Conservation (phyloP, 2,888 invertebrate genomes). For the Creontiades dilutus region DNA sequence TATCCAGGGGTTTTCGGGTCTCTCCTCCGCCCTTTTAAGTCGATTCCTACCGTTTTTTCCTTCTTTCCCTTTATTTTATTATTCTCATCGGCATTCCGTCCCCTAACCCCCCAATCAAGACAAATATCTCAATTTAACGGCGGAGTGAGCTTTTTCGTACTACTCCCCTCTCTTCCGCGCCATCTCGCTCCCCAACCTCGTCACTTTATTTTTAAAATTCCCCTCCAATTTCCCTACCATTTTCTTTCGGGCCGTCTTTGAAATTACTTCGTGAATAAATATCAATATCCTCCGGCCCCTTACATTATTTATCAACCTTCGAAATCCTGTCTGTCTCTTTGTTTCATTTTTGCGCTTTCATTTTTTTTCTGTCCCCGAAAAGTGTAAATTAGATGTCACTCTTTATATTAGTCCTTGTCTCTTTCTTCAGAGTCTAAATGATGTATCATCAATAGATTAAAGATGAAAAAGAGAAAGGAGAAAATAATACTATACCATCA, state of each 20-base stretch:
- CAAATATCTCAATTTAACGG: slow-evolving; percentile 71
- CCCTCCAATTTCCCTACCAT: slow-evolving; percentile 15
- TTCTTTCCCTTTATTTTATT: slow-evolving; percentile 62
- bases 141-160: slow-evolving; percentile 53
- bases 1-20: background rate
- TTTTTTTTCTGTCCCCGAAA: background rate
- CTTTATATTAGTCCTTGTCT: slow-evolving; percentile 1
- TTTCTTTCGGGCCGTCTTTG: slow-evolving; percentile 29
- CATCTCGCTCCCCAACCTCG: background rate
- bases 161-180: background rate
- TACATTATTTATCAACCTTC: slow-evolving; percentile 67
- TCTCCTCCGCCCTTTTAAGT: slow-evolving; percentile 21
- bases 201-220: slow-evolving; percentile 10
- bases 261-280: slow-evolving; percentile 63
- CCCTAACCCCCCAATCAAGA: slow-evolving; percentile 65
- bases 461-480: too few relatives aligned
- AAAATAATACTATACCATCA: too few relatives aligned
- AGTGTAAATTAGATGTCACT: slow-evolving; percentile 48
- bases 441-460: background rate
- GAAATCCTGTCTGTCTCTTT: slow-evolving; percentile 2
- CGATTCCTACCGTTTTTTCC: slow-evolving; percentile 11
- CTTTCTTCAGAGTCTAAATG: background rate
- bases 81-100: slow-evolving; percentile 69
- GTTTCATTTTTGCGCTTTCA: slow-evolving; percentile 17
- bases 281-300: slow-evolving; percentile 62